Evolutionary conservation across 2,113 vertebrate genomes (phyloP).

Genomic region (Odocoileus hemionus): DNA sequence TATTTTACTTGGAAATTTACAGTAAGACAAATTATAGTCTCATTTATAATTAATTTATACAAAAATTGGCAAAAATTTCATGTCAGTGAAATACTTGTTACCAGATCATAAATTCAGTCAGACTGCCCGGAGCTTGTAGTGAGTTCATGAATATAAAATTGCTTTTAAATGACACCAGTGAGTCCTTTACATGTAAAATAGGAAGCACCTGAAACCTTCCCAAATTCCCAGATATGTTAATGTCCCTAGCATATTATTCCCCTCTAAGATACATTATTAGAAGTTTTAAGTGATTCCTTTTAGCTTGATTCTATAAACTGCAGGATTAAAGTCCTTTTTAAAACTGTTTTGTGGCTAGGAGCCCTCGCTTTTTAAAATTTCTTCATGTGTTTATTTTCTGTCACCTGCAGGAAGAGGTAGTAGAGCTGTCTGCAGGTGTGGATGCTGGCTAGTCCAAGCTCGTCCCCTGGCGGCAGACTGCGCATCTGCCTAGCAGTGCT

Average conservation of each 20-base stretch:
- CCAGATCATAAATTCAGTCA: neutral
- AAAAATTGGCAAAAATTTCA: constrained; percentile 2
- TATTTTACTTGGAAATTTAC: constrained; percentile 10
- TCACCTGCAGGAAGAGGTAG: neutral
- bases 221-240: neutral
- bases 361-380: neutral
- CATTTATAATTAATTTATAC: neutral
- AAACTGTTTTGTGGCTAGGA: neutral
- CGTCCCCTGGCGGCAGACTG: neutral
- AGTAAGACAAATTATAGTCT: neutral
- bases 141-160: neutral
- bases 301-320: neutral
- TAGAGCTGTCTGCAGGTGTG: neutral
- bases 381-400: neutral
- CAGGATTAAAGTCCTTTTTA: neutral
- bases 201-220: neutral
- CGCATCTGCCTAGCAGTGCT: neutral
- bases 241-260: neutral
- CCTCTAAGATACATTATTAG: neutral
- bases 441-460: neutral
- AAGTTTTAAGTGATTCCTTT: neutral
- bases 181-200: neutral
- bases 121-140: neutral
- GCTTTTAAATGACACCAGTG: neutral
- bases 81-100: neutral